These are phyloP conservation scores for Synanthedon tipuliformis DNA, from an alignment of 2,888 invertebrate species.

Conservation along the genomic window DNA sequence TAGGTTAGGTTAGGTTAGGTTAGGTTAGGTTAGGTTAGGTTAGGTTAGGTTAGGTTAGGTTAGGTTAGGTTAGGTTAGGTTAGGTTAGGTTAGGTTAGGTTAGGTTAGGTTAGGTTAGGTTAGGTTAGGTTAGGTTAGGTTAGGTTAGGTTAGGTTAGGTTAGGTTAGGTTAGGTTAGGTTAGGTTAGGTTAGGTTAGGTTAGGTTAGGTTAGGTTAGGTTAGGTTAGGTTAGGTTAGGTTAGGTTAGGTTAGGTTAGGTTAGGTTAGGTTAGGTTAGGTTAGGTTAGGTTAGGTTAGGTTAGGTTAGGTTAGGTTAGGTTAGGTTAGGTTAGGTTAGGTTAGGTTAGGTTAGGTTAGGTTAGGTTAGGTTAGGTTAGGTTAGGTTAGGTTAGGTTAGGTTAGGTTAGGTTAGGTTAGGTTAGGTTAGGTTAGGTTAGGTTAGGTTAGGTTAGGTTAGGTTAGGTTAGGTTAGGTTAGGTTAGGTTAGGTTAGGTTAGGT, in stretches of 20 bases:
- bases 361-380: too few relatives aligned
- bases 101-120: not conserved
- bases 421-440: too few relatives aligned
- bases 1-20: slow-evolving; percentile 7
- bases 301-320: too few relatives aligned
- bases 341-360: too few relatives aligned
- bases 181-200: slow-evolving; percentile 16
- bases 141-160: slow-evolving; percentile 15
- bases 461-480: too few relatives aligned
- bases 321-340: too few relatives aligned
- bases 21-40: slow-evolving; percentile 11
- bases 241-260: slow-evolving; percentile 10
- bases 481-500: too few relatives aligned
- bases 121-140: slow-evolving; percentile 14
- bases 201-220: slow-evolving; percentile 15
- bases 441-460: too few relatives aligned
- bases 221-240: slow-evolving; percentile 16
- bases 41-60: slow-evolving; percentile 5
- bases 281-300: too few relatives aligned
- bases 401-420: too few relatives aligned
- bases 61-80: slow-evolving; percentile 1
- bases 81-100: slow-evolving; percentile 1
- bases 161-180: slow-evolving; percentile 15
- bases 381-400: too few relatives aligned
- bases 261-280: too few relatives aligned